A percentile compares a stretch with the other conserved stretches of the same genome.
Conservation (phyloP, 2,888 invertebrate species). For the Callimorpha dominula region DNA sequence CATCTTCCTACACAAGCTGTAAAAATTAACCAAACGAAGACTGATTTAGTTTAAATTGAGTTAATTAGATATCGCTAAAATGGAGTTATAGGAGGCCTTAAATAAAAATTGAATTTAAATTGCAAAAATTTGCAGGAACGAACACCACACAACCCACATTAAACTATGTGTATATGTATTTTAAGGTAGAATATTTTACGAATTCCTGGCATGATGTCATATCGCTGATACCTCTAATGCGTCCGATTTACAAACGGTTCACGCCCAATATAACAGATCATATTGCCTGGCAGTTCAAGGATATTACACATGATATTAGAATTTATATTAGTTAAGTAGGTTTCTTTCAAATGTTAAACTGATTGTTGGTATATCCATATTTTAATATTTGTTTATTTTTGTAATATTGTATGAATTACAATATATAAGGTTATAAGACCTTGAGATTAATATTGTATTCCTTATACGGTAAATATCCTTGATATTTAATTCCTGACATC, state of each 20-base stretch:
- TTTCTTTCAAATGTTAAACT: conserved; percentile 21
- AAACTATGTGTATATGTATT: too few relatives aligned
- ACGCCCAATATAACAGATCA: conserved; percentile 21
- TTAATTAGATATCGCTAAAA: not conserved
- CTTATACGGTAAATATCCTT: conserved; percentile 1
- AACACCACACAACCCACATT: too few relatives aligned
- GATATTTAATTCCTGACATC: not conserved
- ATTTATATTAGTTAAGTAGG: conserved; percentile 35
- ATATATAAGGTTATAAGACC: conserved; percentile 3
- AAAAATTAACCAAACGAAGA: not conserved
- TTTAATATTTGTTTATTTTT: conserved; percentile 12
- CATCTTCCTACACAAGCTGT: not conserved
- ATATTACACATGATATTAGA: conserved; percentile 29
- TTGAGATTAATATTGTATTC: not conserved
- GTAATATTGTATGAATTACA: conserved; percentile 5
- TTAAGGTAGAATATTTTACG: too few relatives aligned
- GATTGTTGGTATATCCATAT: conserved; percentile 31
- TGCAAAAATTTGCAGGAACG: too few relatives aligned
- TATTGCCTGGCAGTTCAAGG: conserved; percentile 45
- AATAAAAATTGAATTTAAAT: not conserved
- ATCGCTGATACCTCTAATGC: not conserved
- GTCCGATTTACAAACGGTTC: conserved; percentile 30
- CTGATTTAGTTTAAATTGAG: not conserved
- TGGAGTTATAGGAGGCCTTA: not conserved
- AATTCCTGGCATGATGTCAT: conserved; percentile 1